A percentile compares a stretch with the other conserved stretches of the same genome.
Evolutionary conservation across 2,797 vertebrate species (phyloP).

Genomic region (Australoheros facetus): DNA sequence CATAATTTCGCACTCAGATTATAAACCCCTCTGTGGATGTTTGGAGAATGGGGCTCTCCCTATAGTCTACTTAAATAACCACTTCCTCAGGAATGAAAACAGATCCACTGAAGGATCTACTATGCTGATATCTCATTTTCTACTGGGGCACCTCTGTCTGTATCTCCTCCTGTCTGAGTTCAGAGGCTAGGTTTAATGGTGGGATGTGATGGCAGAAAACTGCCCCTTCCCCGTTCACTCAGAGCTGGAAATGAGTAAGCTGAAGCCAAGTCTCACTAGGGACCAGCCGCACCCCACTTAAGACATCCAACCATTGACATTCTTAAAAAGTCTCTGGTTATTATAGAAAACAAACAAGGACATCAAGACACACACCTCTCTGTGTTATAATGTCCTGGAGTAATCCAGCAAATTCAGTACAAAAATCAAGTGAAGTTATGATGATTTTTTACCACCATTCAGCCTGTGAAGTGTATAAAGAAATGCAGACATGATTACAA

Average conservation of each 20-base stretch:
- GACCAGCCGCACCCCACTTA: constrained; percentile 73
- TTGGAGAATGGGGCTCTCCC: constrained; percentile 65
- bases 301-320: constrained; percentile 78
- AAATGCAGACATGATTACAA: constrained; percentile 40
- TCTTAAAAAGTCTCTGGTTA: constrained; percentile 75
- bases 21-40: constrained; percentile 63
- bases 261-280: constrained; percentile 72
- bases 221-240: constrained; percentile 74
- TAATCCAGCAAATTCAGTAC: constrained; percentile 33
- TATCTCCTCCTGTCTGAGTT: constrained; percentile 40
- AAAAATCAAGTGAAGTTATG: constrained; percentile 53
- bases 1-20: constrained; percentile 59
- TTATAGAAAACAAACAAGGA: constrained; percentile 77
- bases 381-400: constrained; percentile 55
- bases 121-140: constrained; percentile 64
- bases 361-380: constrained; percentile 61
- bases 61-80: constrained; percentile 75
- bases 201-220: constrained; percentile 68
- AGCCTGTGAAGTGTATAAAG: constrained; percentile 32
- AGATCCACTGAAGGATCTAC: constrained; percentile 63
- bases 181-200: constrained; percentile 61
- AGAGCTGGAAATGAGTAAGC: constrained; percentile 77
- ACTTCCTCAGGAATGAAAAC: constrained; percentile 77
- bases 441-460: constrained; percentile 24
- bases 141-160: constrained; percentile 52